Evolutionary conservation across 2,888 invertebrate genomes (phyloP), one percentile per base, ranked within the genome.

Genomic region (Leucophenga montana): DNA sequence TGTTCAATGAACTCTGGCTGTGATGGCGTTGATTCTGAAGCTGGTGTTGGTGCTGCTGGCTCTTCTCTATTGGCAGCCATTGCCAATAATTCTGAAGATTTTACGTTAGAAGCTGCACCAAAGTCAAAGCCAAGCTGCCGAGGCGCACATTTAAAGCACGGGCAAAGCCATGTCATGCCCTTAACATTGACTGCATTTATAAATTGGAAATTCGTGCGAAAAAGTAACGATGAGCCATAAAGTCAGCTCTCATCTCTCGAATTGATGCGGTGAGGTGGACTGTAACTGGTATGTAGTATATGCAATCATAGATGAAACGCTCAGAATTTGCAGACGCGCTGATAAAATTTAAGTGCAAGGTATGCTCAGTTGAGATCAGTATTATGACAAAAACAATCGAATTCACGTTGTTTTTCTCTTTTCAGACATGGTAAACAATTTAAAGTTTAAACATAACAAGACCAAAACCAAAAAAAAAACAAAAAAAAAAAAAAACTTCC

Each of bases 151-250:
- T n/a, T 44, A 39, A 62, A 8, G 18, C 66, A 54, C 27, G n/a
- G 27, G 20, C 68, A 64, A 64, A 65, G 68, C 54, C 68, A 44
- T 68, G 68, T 68, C 68, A 68, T 68, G 68, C 64, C 64, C 68
- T 68, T 68, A 68, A 68, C 68, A 68, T 68, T 68, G 62, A 54
- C 62, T 68, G 53, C 39, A 68, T 64, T 68, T 62, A 68, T 68
- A 56, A 68, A 68, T 53, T 64, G 68, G 62, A 68, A 68, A 64
- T 64, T 68, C 68, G 68, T 68, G 68, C 68, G 68, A 64, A 64
- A 27, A 62, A 53, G 54, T 62, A 68, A 68, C 62, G 44, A 68
- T 44, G 50, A 50, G 50, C 50, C 50, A 50, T 50, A 50, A 50
- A 16, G 50, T 50, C 16, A 16, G 50, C 50, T 16, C 39, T 39